Evolutionary conservation across 2,888 invertebrate genomes (phyloP).

Genomic region (Ornithoptera priamus): DNA sequence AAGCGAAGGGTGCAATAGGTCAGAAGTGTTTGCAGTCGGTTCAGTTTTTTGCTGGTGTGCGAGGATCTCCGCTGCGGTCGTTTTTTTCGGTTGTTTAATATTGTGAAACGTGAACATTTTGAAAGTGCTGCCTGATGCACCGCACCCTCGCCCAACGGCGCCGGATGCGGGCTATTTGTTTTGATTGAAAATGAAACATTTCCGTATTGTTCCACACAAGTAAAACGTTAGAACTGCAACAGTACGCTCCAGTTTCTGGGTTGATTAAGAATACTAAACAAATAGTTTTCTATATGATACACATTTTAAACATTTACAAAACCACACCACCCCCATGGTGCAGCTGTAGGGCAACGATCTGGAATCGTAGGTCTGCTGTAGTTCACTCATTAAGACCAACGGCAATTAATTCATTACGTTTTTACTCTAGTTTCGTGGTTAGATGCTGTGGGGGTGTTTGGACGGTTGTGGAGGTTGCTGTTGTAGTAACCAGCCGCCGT

Average conservation of each 20-base stretch:
- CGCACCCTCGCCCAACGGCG: neutral
- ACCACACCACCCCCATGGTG: too few relatives aligned
- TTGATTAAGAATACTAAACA: slow-evolving; percentile 7
- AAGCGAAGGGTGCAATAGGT: slow-evolving; percentile 2
- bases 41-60: neutral
- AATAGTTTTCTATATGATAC: slow-evolving; percentile 3
- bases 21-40: neutral
- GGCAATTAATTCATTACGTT: too few relatives aligned
- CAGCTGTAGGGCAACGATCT: too few relatives aligned
- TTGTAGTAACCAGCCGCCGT: too few relatives aligned
- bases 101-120: slow-evolving; percentile 10
- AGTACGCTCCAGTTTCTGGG: neutral
- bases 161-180: slow-evolving; percentile 10
- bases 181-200: slow-evolving; percentile 23
- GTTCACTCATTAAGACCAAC: too few relatives aligned
- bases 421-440: too few relatives aligned
- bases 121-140: slow-evolving; percentile 10
- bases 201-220: slow-evolving; percentile 9
- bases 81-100: slow-evolving; percentile 10
- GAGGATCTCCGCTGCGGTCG: slow-evolving; percentile 12
- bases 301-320: too few relatives aligned
- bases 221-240: neutral
- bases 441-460: too few relatives aligned
- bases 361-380: too few relatives aligned
- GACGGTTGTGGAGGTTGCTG: too few relatives aligned